Evolutionary conservation across 2,888 invertebrate genomes (phyloP), one percentile per base, ranked within the genome.

Genomic region (Palloptera scutellata): DNA sequence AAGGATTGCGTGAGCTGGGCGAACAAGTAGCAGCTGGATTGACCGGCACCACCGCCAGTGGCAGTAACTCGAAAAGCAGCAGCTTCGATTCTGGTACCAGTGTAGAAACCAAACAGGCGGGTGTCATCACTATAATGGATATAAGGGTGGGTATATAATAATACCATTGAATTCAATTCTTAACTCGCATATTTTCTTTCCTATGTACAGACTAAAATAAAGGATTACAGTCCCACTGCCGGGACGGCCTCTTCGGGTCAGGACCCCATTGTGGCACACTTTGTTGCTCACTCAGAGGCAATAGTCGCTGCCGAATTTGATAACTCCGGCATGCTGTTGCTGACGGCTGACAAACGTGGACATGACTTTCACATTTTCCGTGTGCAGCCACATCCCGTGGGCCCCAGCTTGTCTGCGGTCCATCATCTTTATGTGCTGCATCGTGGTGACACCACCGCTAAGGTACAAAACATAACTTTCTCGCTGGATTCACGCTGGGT

Each of bases 321-420:
- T 85, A 90, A 92, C 57, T 95, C 94, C 64, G 98, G 97, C 57
- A 90, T 94, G 86, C 85, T 98, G 68, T 87, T 98, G 54, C 87
- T 97, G 74, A 97, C 97, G 0, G 96, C 96, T 0, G 97, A 97
- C 84, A 91, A 91, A 75, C 89, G 94, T 30, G 98, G 97, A 0
- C 96, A 97, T 80, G 95, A 96, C 82, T 99, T 99, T 87, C 94
- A 99, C 85, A 89, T 99, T 75, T 99, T 98, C 86, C 89, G 95
- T 68, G 90, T 99, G 75, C 94, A 96, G 80, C 94, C 97, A 0
- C 98, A 98, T 87, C 94, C 96, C 0, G 91, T 92, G 61, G 94
- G 95, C 0, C 91, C 96, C 11, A 90, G 92, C 20, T 86, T 96
- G 68, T 95, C 96, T 0, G 91, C 95, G 0, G 93, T 96, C 41